A percentile compares a stretch with the other conserved stretches of the same genome.
These are phyloP conservation scores for Drosophila seclusa DNA, from an alignment of 2,888 invertebrate genomes.

Conservation along the genomic window DNA sequence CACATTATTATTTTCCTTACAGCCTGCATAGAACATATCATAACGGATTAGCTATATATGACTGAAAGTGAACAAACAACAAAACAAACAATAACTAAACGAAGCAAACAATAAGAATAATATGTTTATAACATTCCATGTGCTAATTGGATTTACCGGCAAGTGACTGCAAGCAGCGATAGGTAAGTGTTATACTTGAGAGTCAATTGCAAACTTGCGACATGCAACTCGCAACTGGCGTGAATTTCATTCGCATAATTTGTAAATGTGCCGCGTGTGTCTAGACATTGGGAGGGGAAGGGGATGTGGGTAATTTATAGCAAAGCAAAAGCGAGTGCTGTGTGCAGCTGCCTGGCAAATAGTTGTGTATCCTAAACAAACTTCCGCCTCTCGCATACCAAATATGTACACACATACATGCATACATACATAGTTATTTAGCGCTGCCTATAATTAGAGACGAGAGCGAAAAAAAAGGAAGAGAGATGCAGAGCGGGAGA, in stretches of 20 bases:
- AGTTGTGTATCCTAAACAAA: slow-evolving; percentile 69
- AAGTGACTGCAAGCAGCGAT: slow-evolving; percentile 13
- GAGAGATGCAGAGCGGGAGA: neutral
- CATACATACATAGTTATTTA: neutral
- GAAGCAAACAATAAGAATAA: slow-evolving; percentile 1
- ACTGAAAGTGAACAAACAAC: slow-evolving; percentile 11
- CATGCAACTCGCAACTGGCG: slow-evolving; percentile 16
- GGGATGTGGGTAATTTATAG: neutral
- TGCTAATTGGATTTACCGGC: slow-evolving; percentile 14
- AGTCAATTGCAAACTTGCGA: slow-evolving; percentile 12
- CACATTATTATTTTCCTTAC: slow-evolving; percentile 4
- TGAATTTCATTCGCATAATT: slow-evolving; percentile 42
- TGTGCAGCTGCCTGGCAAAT: slow-evolving; percentile 54
- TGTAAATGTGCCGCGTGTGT: slow-evolving; percentile 24
- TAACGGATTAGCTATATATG: slow-evolving; percentile 22
- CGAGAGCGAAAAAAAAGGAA: slow-evolving; percentile 7
- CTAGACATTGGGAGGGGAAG: slow-evolving; percentile 24
- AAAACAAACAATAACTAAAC: neutral
- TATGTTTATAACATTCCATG: neutral
- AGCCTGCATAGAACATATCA: slow-evolving; percentile 35
- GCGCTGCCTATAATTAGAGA: slow-evolving; percentile 67
- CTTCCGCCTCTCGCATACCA: slow-evolving; percentile 66
- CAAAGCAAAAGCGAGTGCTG: slow-evolving; percentile 19
- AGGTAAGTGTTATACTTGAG: slow-evolving; percentile 27
- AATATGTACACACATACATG: slow-evolving; percentile 20